Conservation (phyloP, 1,140 invertebrate species). For the Drosophila kurseongensis region DNA sequence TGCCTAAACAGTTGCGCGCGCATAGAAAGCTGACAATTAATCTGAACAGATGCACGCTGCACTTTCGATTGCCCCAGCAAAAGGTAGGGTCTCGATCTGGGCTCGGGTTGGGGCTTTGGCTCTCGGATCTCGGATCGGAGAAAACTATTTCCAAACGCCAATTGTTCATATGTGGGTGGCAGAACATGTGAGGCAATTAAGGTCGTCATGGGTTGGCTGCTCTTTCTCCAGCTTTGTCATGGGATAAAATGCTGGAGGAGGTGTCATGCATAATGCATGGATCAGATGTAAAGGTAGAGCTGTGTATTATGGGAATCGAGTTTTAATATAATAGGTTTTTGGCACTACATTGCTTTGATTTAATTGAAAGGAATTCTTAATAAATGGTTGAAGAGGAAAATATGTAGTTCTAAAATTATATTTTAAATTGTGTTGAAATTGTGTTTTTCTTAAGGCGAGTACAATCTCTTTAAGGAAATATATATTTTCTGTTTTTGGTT, state of each 20-base stretch:
- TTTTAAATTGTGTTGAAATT: too few species aligned
- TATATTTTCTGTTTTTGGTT: too few species aligned
- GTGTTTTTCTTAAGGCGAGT: too few species aligned
- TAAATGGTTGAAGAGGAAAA: too few species aligned
- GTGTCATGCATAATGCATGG: slow-evolving; percentile 62
- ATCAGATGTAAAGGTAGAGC: background rate
- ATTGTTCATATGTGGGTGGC: slow-evolving; percentile 50
- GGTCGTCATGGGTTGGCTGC: slow-evolving; percentile 31
- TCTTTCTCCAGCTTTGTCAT: slow-evolving; percentile 44
- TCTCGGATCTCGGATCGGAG: slow-evolving; percentile 44
- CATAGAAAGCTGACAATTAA: slow-evolving; percentile 70
- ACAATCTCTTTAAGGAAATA: too few species aligned
- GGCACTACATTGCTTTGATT: background rate
- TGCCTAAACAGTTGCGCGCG: slow-evolving; percentile 58
- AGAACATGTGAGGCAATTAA: slow-evolving; percentile 74
- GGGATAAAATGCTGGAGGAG: slow-evolving; percentile 11
- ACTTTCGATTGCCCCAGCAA: slow-evolving; percentile 27
- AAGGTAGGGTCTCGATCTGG: slow-evolving; percentile 33
- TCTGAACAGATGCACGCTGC: slow-evolving; percentile 59
- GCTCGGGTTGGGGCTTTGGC: slow-evolving; percentile 40
- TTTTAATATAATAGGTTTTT: background rate
- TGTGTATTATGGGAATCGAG: background rate
- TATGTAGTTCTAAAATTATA: too few species aligned
- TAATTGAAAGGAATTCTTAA: too few species aligned
- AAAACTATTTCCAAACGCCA: slow-evolving; percentile 60